Base-by-base conservation (phyloP, 2,113 vertebrate species). In the Perccottus glenii region DNA sequence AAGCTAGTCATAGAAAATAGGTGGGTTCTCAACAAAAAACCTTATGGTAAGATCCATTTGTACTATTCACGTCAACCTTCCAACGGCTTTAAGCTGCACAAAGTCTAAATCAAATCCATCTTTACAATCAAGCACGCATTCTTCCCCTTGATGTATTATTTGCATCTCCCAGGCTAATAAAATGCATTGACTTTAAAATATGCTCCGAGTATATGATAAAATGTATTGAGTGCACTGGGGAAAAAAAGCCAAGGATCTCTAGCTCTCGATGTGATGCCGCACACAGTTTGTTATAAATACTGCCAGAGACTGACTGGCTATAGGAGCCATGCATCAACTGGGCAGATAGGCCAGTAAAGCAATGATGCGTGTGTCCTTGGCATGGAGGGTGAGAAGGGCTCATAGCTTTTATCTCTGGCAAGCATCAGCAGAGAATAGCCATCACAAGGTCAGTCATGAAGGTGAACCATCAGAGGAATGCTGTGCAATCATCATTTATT, bases 351-450 rank as follows among this genome's bases (percentile, higher is more conserved):
- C 80, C 80, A 86, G 81, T 83, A 88, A 87, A 86, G 82, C 58
- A 73, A 87, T 88, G 79, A 90, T 86, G 85, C 66, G 58, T 70
- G 77, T 82, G 87, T 90, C 89, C 89, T 90, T 88, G 86, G 86
- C 67, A 58, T 65, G 59, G 70, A 62, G 66, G 75, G 69, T 67
- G 69, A 76, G 76, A 44, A 67, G 75, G 81, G 64, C 77, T 82
- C 80, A 59, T 84, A 79, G 85, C 82, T 87, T 90, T 86, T 89
- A 90, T 88, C 86, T 87, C 77, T 19, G 63, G 80, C 69, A 47
- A 85, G 79, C 84, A 84, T 89, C 82, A 83, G 86, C 77, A 74
- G 63, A 80, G 80, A 88, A 85, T 78, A 73, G 62, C 73, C 67
- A 11, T 70, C 61, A 35, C 80, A 85, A 89, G 89, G 87, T 85